Conservation (phyloP, 2,888 invertebrate species). For the Caenorhabditis virilis region DNA sequence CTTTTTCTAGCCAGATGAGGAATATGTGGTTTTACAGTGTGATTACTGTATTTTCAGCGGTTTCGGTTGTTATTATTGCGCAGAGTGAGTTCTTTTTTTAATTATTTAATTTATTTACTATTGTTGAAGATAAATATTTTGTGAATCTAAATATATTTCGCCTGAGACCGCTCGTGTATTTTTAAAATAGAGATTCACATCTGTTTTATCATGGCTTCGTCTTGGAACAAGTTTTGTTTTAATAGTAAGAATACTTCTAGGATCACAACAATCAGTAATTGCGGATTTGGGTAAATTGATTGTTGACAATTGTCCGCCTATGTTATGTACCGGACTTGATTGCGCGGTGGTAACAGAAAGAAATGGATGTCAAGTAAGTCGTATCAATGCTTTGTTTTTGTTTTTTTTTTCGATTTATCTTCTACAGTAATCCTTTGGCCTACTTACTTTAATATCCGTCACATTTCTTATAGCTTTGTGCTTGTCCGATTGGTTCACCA, state of each 20-base stretch:
- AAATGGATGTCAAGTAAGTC: constrained; percentile 66
- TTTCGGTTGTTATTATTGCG: constrained; percentile 15
- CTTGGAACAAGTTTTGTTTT: no score
- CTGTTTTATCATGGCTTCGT: no score
- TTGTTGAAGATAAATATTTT: neutral
- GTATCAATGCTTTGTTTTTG: neutral
- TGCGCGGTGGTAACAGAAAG: constrained; percentile 68
- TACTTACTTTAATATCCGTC: no score
- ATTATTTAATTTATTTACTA: neutral
- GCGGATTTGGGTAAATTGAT: constrained; percentile 67
- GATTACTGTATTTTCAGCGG: constrained; percentile 21
- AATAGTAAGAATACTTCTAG: constrained; percentile 13
- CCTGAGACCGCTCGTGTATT: no score
- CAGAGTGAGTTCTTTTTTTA: constrained; percentile 22
- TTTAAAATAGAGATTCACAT: no score
- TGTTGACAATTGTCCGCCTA: constrained; percentile 68
- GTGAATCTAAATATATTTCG: no score
- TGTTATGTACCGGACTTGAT: constrained; percentile 68
- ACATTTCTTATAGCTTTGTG: no score
- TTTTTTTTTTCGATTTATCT: no score
- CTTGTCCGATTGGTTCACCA: constrained; percentile 68
- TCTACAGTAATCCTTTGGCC: no score
- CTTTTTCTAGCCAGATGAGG: neutral
- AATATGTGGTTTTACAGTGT: neutral
- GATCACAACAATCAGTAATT: constrained; percentile 57